Percentiles rank a stretch among this genome's conserved stretches.
Evolutionary conservation across 2,888 invertebrate species (phyloP).

Genomic region (Trichogramma evanescens): DNA sequence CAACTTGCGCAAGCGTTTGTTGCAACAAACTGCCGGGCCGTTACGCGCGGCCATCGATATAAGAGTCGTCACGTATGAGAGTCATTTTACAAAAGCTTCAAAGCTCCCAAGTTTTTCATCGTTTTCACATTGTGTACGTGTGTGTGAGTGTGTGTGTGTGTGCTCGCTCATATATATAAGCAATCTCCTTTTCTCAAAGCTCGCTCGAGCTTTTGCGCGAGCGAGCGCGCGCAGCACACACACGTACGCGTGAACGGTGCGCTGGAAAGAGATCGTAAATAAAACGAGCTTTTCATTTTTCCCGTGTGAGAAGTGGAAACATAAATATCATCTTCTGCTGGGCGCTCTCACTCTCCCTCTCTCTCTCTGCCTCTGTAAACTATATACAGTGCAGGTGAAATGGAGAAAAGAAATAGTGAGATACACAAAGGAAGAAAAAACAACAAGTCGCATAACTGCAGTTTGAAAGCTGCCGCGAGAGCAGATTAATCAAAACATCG

Average conservation of each 20-base stretch:
- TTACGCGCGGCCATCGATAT: no score
- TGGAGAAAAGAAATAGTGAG: background rate
- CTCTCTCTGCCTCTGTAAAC: no score
- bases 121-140: no score
- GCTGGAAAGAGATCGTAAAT: constrained; percentile 14
- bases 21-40: no score
- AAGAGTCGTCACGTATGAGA: no score
- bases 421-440: background rate
- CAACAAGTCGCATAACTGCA: background rate
- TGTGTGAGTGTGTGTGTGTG: no score
- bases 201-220: background rate
- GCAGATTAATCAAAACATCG: no score
- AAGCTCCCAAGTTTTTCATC: constrained; percentile 3
- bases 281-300: constrained; percentile 14
- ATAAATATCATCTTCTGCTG: background rate
- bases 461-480: no score
- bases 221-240: constrained; percentile 4
- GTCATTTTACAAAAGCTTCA: constrained; percentile 11
- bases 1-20: no score
- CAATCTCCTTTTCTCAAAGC: no score
- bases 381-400: background rate
- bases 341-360: no score
- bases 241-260: background rate
- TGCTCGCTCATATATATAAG: no score
- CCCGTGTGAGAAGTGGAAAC: background rate